Base-by-base conservation (phyloP, 2,797 vertebrate species). In the Gephyroberyx darwinii region DNA sequence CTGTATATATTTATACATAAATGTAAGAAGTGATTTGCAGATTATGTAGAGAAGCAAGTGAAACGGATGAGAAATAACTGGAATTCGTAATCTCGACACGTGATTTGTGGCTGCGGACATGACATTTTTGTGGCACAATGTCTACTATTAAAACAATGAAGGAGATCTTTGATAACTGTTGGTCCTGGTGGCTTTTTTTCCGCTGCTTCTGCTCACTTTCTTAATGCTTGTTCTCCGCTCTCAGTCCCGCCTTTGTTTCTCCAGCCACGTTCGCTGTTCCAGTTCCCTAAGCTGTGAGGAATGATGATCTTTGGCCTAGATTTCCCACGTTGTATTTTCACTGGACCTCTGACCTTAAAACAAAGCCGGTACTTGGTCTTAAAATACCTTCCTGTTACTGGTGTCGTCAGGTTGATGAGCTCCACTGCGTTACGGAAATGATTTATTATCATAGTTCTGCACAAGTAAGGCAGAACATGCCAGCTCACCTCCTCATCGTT, bases 141-240 rank as follows among this genome's bases (percentile, higher is more conserved):
- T 96, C 95, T 94, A 96, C 94, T 93, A 92, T 92, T 91, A 96
- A 26, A 95, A 94, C 84, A 92, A 94, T 95, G 91, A 96, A 97
- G 96, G 95, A 98, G 95, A 96, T 94, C 94, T 98, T 98, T 96
- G 96, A 96, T 98, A 97, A 96, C 93, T 10, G 94, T 93, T 95
- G 93, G 93, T 95, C 51, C 62, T 74, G 47, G 3, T 69, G 64
- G 47, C 54, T 22, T 39, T 26, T 33, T 20, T 55, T 71, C 48
- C 2, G n/a, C 20, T 39, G 2, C 4, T 30, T 9, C 50, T 17
- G 10, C 41, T 20, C 33, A 58, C 6, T 35, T 33, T 56, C 52
- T 31, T 17, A 54, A 31, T 10, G 17, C 16, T 68, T 19, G 47
- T 16, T n/a, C 52, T 41, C 14, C 33, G 39, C 2, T 19, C 31